Conservation (phyloP, 2,888 invertebrate species). For the Steinernema scapterisci region DNA sequence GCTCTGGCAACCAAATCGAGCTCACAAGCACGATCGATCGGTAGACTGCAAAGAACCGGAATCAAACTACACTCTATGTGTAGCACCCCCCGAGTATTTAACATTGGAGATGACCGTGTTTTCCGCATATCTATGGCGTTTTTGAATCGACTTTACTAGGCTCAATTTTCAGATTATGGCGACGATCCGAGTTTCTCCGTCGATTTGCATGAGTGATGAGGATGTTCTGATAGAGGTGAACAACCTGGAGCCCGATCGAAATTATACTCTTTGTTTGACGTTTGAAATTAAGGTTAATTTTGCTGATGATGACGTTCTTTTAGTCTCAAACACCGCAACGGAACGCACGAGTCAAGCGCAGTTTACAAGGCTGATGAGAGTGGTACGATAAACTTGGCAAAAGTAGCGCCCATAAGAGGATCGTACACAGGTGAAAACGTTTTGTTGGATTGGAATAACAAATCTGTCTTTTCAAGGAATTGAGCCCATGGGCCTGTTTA, state of each 20-base stretch:
- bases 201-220: not conserved
- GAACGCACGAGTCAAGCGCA: not conserved
- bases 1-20: not conserved
- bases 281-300: not conserved
- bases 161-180: not conserved
- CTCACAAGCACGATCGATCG: not conserved
- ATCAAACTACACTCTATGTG: not conserved
- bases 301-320: not conserved
- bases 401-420: not conserved
- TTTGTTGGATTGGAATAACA: not conserved
- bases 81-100: not conserved
- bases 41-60: not conserved
- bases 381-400: not conserved
- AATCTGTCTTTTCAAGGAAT: not conserved
- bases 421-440: not conserved
- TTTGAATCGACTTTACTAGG: not conserved
- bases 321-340: not conserved
- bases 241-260: not conserved
- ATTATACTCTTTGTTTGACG: not conserved
- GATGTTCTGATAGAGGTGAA: not conserved
- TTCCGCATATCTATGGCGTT: not conserved
- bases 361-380: not conserved
- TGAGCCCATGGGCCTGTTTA: slow-evolving; percentile 20
- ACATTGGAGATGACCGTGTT: not conserved
- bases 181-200: not conserved